Conservation (phyloP, 2,888 invertebrate species). For the Andricus quercusramuli region DNA sequence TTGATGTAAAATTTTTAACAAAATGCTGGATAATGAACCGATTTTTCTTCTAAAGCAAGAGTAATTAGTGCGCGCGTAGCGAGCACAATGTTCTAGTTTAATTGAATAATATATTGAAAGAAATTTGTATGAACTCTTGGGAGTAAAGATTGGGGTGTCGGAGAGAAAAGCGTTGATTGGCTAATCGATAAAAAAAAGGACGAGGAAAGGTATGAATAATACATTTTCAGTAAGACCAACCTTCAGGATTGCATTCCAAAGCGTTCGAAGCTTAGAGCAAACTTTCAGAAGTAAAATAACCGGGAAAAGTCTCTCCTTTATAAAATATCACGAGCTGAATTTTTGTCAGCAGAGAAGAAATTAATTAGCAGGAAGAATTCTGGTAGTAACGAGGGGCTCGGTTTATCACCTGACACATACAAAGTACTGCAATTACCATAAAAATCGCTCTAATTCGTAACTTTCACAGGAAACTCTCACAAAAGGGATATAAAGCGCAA, state of each 20-base stretch:
- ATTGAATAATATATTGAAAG: background rate
- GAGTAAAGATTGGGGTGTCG: background rate
- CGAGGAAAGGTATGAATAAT: constrained; percentile 50
- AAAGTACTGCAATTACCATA: background rate
- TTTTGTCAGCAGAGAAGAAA: background rate
- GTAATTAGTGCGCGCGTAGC: too few species aligned
- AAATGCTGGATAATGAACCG: too few species aligned
- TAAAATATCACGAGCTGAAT: background rate
- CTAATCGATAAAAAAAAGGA: background rate
- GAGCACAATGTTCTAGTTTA: too few species aligned
- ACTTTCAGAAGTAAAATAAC: background rate
- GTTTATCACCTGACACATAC: background rate
- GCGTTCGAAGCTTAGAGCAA: constrained; percentile 43
- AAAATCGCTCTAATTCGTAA: background rate
- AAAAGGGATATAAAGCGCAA: background rate
- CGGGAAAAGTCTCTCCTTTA: background rate
- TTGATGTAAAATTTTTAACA: too few species aligned
- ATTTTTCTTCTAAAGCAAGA: too few species aligned
- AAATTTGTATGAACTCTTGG: background rate
- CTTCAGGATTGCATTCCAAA: constrained; percentile 45
- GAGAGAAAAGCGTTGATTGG: constrained; percentile 21
- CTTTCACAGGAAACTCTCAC: background rate
- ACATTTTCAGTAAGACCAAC: constrained; percentile 44
- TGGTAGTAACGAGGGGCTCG: background rate
- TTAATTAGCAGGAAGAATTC: background rate